phyloP scores from a whole-genome alignment of 35 echinoderm and acorn worm species.

The Diadema setosum region DNA sequence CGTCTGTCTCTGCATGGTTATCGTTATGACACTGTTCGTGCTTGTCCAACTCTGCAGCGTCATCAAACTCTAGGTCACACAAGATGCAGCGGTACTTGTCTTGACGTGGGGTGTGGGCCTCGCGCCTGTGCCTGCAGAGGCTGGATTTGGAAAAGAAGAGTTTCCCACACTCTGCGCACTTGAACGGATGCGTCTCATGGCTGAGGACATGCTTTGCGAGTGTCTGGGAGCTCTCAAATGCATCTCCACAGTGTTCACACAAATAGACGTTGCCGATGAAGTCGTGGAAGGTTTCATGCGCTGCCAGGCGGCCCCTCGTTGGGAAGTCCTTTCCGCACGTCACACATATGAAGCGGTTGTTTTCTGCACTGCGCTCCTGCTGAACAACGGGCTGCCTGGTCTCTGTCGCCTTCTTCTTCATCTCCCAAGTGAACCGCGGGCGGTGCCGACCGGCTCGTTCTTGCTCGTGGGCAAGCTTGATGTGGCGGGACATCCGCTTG shows the following conservation, averaged over 20 bases:
- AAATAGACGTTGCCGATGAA: background rate
- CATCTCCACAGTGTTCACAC: background rate
- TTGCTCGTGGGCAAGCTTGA: background rate
- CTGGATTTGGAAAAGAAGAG: background rate
- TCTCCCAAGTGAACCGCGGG: background rate
- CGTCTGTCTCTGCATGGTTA: background rate
- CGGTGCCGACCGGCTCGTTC: background rate
- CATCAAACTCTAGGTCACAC: background rate
- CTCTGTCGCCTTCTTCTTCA: background rate
- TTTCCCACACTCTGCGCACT: background rate
- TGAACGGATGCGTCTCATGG: background rate
- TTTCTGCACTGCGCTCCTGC: background rate
- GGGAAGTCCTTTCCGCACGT: slow-evolving; percentile 10
- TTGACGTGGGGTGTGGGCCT: background rate
- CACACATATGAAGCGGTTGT: background rate
- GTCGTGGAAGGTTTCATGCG: slow-evolving; percentile 10
- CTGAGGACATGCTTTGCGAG: background rate
- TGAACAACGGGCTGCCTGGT: background rate
- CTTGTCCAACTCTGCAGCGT: background rate
- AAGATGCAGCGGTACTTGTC: background rate
- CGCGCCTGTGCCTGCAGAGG: background rate
- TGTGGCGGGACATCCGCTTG: background rate
- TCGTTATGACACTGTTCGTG: background rate
- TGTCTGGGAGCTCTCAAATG: background rate
- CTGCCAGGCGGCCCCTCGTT: background rate